These are phyloP conservation scores for Ptychadena robeensis DNA, from an alignment of 2,797 vertebrate genomes.

Conservation along the genomic window DNA sequence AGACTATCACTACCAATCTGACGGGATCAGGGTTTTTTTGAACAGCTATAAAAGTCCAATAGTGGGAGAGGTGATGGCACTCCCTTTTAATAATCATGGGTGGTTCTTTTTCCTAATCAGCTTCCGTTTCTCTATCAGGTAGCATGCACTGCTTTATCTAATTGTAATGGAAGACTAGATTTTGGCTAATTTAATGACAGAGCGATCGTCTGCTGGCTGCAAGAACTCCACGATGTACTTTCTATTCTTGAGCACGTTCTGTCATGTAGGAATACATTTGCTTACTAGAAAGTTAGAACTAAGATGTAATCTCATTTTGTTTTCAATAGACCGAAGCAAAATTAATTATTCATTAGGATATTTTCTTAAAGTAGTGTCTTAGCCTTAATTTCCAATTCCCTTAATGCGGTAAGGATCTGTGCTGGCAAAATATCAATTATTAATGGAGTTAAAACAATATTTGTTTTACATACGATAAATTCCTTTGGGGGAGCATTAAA, in stretches of 20 bases:
- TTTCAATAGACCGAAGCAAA: constrained; percentile 61
- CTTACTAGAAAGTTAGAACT: constrained; percentile 49
- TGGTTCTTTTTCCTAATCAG: too few relatives aligned
- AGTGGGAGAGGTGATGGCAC: too few relatives aligned
- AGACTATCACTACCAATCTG: too few relatives aligned
- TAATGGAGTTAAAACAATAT: constrained; percentile 77
- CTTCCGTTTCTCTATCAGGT: too few relatives aligned
- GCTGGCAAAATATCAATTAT: constrained; percentile 76
- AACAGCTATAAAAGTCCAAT: too few relatives aligned
- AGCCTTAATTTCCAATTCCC: constrained; percentile 78
- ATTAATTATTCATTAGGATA: constrained; percentile 74
- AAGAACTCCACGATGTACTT: not conserved
- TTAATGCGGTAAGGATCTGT: constrained; percentile 71
- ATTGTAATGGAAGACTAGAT: too few relatives aligned
- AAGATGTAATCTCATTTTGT: constrained; percentile 61
- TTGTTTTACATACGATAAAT: constrained; percentile 72
- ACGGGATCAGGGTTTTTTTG: too few relatives aligned
- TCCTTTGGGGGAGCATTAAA: constrained; percentile 67
- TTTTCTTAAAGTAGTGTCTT: constrained; percentile 71
- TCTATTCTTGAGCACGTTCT: constrained; percentile 10
- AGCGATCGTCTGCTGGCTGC: not conserved
- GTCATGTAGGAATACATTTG: constrained; percentile 50
- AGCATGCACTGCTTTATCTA: too few relatives aligned
- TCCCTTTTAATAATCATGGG: too few relatives aligned
- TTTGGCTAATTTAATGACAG: constrained; percentile 1